Evolutionary conservation across 2,113 vertebrate genomes (phyloP).

Genomic region (Pterocles orientalis): DNA sequence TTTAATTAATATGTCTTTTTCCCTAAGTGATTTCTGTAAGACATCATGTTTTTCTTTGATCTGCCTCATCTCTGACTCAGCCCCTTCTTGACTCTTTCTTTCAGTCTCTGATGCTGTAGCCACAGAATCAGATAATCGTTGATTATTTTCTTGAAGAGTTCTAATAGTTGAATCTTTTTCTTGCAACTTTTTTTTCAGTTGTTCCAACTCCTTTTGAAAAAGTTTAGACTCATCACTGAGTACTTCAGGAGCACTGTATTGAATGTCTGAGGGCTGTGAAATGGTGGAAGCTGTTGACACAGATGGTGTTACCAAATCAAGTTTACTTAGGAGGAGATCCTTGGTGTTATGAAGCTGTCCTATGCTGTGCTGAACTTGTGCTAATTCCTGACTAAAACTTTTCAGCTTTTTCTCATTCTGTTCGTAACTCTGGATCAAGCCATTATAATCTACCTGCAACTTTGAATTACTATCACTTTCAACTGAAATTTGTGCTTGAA

Average conservation of each 20-base stretch:
- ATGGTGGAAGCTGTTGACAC: background rate
- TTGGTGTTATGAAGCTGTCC: slow-evolving; percentile 89
- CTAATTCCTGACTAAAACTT: slow-evolving; percentile 87
- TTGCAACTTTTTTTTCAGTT: slow-evolving; percentile 75
- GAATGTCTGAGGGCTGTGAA: background rate
- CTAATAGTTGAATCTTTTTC: slow-evolving; percentile 84
- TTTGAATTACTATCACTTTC: slow-evolving; percentile 89
- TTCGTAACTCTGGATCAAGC: slow-evolving; percentile 92
- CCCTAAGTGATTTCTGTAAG: slow-evolving; percentile 87
- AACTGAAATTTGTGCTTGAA: slow-evolving; percentile 86
- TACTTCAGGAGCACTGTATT: background rate
- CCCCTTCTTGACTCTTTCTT: slow-evolving; percentile 76
- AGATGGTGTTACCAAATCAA: slow-evolving; percentile 81
- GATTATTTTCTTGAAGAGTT: slow-evolving; percentile 94
- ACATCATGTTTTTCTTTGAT: slow-evolving; percentile 82
- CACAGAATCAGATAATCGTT: slow-evolving; percentile 84
- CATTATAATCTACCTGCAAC: slow-evolving; percentile 89
- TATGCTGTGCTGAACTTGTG: slow-evolving; percentile 90
- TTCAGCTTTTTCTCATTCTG: slow-evolving; percentile 89
- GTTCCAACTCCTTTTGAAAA: slow-evolving; percentile 75
- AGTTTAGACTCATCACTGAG: slow-evolving; percentile 51
- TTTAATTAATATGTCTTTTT: slow-evolving; percentile 97
- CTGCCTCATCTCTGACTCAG: slow-evolving; percentile 80
- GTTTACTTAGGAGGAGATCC: slow-evolving; percentile 87
- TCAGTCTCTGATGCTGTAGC: slow-evolving; percentile 82